A percentile compares a stretch with the other conserved stretches of the same genome.
These are phyloP conservation scores for Protomyctophum bolini DNA, from an alignment of 2,113 vertebrate genomes.

Conservation along the genomic window DNA sequence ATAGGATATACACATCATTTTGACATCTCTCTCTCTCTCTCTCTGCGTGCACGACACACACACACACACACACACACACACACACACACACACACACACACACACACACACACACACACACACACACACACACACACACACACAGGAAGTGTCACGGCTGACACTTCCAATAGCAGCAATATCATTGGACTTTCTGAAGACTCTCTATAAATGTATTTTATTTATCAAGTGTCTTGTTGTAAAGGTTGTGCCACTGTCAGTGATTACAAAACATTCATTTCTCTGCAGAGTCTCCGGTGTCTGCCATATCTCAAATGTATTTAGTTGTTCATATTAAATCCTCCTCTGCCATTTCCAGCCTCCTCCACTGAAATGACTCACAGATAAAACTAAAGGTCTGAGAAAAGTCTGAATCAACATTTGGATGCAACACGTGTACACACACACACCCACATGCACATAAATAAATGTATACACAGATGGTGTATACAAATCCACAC, in stretches of 20 bases:
- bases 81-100: too few relatives aligned
- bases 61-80: too few relatives aligned
- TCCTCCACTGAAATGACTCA: slow-evolving; percentile 30
- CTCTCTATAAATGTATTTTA: background rate
- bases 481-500: slow-evolving; percentile 12
- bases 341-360: slow-evolving; percentile 37
- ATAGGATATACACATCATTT: too few relatives aligned
- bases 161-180: background rate
- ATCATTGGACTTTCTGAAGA: background rate
- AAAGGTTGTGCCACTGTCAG: background rate
- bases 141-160: slow-evolving; percentile 1
- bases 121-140: too few relatives aligned
- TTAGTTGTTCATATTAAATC: slow-evolving; percentile 41
- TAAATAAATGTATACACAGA: slow-evolving; percentile 1
- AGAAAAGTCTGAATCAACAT: background rate
- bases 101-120: too few relatives aligned
- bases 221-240: background rate
- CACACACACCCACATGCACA: background rate
- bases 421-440: background rate
- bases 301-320: slow-evolving; percentile 42
- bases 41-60: too few relatives aligned
- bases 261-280: slow-evolving; percentile 26
- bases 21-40: too few relatives aligned
- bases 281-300: slow-evolving; percentile 20
- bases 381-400: background rate